A percentile compares a stretch with the other conserved stretches of the same genome.
Conservation (phyloP, 1,140 invertebrate species). For the Melanaphis sacchari region DNA sequence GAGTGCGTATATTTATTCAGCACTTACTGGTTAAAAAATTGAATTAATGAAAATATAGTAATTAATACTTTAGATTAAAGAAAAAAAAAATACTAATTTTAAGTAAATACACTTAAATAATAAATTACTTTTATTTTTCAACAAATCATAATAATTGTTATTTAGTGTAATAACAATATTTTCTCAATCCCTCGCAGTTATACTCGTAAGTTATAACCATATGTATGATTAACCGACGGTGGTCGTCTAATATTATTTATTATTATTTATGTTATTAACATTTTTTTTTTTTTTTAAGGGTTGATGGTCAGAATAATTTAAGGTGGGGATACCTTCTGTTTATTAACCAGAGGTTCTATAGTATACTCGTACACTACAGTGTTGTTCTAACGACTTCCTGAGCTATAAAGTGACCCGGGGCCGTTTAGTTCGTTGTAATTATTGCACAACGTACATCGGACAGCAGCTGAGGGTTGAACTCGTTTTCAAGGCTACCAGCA, state of each 20-base stretch:
- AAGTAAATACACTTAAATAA: neutral
- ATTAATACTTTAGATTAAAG: neutral
- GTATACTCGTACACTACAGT: neutral
- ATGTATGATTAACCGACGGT: neutral
- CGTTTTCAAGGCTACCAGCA: constrained; percentile 44
- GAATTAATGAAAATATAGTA: neutral
- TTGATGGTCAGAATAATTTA: constrained; percentile 29
- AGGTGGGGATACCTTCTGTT: constrained; percentile 30
- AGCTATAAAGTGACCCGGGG: constrained; percentile 51
- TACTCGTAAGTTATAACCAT: too few species aligned
- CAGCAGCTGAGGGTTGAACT: constrained; percentile 57
- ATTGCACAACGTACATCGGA: constrained; percentile 50
- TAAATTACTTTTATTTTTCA: neutral
- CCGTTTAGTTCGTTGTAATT: constrained; percentile 42
- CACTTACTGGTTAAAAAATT: neutral
- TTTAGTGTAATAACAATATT: neutral
- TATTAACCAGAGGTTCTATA: neutral
- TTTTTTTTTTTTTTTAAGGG: constrained; percentile 28
- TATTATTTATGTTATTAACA: constrained; percentile 1
- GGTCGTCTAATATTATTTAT: neutral
- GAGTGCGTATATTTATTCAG: neutral
- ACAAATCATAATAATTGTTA: neutral
- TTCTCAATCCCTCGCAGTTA: neutral
- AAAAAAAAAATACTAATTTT: neutral
- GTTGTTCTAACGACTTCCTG: constrained; percentile 56